Conservation (phyloP, 2,113 vertebrate species). For the Bos javanicus region DNA sequence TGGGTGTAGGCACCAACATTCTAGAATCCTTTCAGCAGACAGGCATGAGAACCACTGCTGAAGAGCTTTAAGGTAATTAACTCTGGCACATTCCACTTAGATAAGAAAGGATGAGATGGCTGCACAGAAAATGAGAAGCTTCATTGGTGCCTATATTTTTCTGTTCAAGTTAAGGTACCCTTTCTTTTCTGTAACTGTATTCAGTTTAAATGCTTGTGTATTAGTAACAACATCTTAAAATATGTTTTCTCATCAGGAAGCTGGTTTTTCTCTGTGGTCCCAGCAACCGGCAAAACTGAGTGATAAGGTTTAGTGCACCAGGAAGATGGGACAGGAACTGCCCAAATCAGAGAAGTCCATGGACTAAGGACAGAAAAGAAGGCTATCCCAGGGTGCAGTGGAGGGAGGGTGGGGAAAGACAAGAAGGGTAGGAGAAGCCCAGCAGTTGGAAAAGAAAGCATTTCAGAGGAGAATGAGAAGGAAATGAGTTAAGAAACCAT, state of each 20-base stretch:
- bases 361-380: background rate
- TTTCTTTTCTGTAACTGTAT: background rate
- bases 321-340: background rate
- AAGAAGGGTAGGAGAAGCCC: background rate
- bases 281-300: background rate
- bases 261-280: background rate
- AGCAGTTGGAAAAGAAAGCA: background rate
- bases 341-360: background rate
- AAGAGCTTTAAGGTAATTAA: background rate
- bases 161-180: background rate
- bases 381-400: background rate
- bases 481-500: background rate
- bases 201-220: background rate
- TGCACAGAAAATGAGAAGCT: background rate
- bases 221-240: background rate
- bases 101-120: background rate
- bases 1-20: background rate
- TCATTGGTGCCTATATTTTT: background rate
- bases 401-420: rapidly evolving
- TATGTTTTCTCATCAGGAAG: background rate
- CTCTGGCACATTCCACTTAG: background rate
- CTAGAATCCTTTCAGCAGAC: background rate
- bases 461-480: background rate
- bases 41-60: background rate
- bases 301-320: background rate